These are phyloP conservation scores for Helicolenus hilgendorfi DNA, from an alignment of 2,797 vertebrate species.

Conservation along the genomic window DNA sequence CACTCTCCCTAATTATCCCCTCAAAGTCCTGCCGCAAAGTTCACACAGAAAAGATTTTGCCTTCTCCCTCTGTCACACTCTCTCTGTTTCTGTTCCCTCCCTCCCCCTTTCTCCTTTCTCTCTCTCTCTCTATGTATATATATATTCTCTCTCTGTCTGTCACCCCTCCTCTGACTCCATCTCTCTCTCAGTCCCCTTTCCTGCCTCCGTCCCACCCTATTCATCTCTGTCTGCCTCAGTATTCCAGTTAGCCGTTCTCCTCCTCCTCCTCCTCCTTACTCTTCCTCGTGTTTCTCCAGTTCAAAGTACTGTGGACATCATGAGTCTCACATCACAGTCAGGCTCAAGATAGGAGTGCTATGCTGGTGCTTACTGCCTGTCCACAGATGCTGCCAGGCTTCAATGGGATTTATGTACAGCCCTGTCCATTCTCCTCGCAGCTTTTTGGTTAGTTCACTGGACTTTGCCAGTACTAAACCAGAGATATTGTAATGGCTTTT, in stretches of 20 bases:
- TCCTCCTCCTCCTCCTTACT: neutral
- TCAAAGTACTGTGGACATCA: constrained; percentile 64
- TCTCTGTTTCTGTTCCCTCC: neutral
- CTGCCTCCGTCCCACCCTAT: constrained; percentile 51
- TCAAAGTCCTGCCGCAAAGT: constrained; percentile 78
- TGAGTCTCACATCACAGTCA: constrained; percentile 60
- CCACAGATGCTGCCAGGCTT: constrained; percentile 54
- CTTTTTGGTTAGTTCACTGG: constrained; percentile 7
- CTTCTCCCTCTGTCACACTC: constrained; percentile 51
- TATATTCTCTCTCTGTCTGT: constrained; percentile 36
- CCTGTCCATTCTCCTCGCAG: constrained; percentile 23
- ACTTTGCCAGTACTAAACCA: neutral
- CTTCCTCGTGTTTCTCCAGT: constrained; percentile 42
- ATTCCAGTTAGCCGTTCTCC: constrained; percentile 53
- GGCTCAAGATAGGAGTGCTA: constrained; percentile 44
- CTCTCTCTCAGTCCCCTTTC: constrained; percentile 35
- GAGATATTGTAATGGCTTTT: neutral
- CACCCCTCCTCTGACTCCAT: constrained; percentile 50
- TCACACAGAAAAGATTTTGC: constrained; percentile 58
- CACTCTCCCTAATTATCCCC: constrained; percentile 81
- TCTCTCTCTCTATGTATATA: neutral
- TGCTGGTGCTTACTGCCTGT: constrained; percentile 41
- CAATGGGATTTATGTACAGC: constrained; percentile 53
- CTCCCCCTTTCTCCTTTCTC: too few relatives aligned
- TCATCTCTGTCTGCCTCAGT: constrained; percentile 63